These are phyloP conservation scores for Copidosoma aretas DNA, from an alignment of 2,888 invertebrate genomes.

Conservation along the genomic window DNA sequence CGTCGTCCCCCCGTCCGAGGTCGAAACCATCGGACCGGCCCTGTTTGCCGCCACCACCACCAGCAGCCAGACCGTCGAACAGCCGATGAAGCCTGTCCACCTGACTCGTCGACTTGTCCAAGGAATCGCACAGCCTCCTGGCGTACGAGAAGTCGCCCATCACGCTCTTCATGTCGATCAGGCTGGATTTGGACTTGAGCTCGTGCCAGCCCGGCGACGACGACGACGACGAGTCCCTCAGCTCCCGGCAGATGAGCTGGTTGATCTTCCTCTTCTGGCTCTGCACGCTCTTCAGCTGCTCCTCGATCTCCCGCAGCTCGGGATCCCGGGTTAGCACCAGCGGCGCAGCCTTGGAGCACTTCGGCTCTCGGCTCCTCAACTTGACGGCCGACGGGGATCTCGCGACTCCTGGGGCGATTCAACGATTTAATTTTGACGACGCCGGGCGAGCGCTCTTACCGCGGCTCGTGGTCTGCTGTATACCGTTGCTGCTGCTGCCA, in stretches of 20 bases:
- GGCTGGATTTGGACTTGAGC: slow-evolving; percentile 7
- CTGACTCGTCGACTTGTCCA: slow-evolving; percentile 23
- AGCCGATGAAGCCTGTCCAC: slow-evolving; percentile 22
- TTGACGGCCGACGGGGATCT: neutral
- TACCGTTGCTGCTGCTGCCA: too few relatives aligned
- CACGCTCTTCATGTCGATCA: neutral
- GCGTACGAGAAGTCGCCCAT: neutral
- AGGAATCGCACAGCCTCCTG: slow-evolving; percentile 16
- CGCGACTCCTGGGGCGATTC: neutral
- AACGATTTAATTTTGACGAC: slow-evolving; percentile 5
- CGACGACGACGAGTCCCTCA: slow-evolving; percentile 21
- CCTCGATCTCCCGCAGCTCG: slow-evolving; percentile 24
- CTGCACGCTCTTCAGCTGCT: slow-evolving; percentile 31
- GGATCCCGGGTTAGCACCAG: neutral
- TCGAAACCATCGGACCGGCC: neutral
- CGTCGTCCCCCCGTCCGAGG: slow-evolving; percentile 6
- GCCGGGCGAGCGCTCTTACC: neutral
- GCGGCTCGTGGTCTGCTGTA: too few relatives aligned
- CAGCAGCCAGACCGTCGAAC: slow-evolving; percentile 4
- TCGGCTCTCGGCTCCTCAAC: too few relatives aligned
- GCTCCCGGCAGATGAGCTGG: slow-evolving; percentile 30
- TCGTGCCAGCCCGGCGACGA: slow-evolving; percentile 32
- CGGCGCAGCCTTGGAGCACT: too few relatives aligned
- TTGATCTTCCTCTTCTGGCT: slow-evolving; percentile 31
- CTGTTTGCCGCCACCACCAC: neutral